Conservation (phyloP, 2,797 vertebrate genomes). For the Bradypodion pumilum region DNA sequence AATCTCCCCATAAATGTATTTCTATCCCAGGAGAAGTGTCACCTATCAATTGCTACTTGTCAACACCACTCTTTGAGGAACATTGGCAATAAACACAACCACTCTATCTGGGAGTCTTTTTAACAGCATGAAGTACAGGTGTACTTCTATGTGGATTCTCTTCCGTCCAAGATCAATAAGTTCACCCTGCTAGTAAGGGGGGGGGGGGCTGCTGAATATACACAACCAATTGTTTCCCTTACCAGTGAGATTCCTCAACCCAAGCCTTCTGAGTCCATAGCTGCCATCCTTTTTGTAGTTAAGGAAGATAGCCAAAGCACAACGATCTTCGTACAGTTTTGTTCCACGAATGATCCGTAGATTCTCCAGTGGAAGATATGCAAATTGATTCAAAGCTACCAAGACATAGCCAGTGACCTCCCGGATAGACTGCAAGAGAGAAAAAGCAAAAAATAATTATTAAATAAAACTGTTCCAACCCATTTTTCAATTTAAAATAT, state of each 20-base stretch:
- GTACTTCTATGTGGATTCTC: slow-evolving; percentile 9
- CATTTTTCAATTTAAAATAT: background rate
- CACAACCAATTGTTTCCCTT: slow-evolving; percentile 22
- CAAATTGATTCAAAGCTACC: slow-evolving; percentile 97
- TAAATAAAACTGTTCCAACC: background rate
- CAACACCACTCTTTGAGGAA: background rate
- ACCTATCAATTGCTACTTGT: background rate
- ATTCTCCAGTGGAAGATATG: slow-evolving; percentile 96
- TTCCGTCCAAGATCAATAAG: background rate
- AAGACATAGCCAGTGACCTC: slow-evolving; percentile 98
- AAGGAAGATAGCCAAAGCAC: slow-evolving; percentile 93
- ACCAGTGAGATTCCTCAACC: slow-evolving; percentile 95
- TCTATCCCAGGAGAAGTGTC: background rate
- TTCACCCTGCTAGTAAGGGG: accelerated
- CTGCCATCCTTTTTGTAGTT: slow-evolving; percentile 96
- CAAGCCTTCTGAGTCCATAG: slow-evolving; percentile 92
- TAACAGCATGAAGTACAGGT: too few relatives aligned
- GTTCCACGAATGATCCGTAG: slow-evolving; percentile 94
- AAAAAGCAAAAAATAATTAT: slow-evolving; percentile 17
- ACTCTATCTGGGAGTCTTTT: too few relatives aligned
- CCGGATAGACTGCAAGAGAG: slow-evolving; percentile 88
- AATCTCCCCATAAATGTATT: background rate
- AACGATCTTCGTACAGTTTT: slow-evolving; percentile 93
- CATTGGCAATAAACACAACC: too few relatives aligned
- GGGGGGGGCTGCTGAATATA: background rate